A percentile compares a stretch with the other conserved stretches of the same genome.
These are phyloP conservation scores for Drosophila hamatofila DNA, from an alignment of 2,888 invertebrate species.

Conservation along the genomic window DNA sequence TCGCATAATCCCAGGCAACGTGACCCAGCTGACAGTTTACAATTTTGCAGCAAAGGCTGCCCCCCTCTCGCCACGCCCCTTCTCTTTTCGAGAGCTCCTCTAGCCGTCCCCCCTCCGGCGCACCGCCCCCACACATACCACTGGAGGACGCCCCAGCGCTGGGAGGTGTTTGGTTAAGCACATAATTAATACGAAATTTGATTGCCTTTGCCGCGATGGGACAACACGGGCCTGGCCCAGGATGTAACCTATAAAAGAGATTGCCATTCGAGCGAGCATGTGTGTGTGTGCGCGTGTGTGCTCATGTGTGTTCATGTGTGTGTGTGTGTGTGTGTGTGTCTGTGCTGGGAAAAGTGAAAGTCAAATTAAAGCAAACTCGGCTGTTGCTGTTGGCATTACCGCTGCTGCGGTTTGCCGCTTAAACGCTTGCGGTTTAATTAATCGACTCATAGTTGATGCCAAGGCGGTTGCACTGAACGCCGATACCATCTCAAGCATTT, in stretches of 20 bases:
- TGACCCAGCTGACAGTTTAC: constrained; percentile 66
- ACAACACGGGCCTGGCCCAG: constrained; percentile 30
- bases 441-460: constrained; percentile 64
- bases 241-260: constrained; percentile 26
- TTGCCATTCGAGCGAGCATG: constrained; percentile 6
- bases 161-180: constrained; percentile 77
- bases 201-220: constrained; percentile 75
- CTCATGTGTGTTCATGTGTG: background rate
- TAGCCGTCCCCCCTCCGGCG: background rate
- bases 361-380: constrained; percentile 72
- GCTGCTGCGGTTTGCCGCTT: constrained; percentile 69
- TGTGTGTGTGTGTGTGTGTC: constrained; percentile 15
- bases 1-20: constrained; percentile 60
- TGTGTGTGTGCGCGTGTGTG: background rate
- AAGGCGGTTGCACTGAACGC: background rate
- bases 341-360: constrained; percentile 54
- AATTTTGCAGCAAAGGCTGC: constrained; percentile 51
- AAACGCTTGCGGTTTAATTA: constrained; percentile 78
- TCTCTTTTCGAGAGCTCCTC: background rate
- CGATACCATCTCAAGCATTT: background rate
- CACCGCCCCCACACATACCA: background rate
- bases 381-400: constrained; percentile 20
- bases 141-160: constrained; percentile 9
- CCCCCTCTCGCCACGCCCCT: background rate
- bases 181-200: constrained; percentile 79